These are phyloP conservation scores for Protonemura montana DNA, from an alignment of 2,888 invertebrate genomes.

Conservation along the genomic window DNA sequence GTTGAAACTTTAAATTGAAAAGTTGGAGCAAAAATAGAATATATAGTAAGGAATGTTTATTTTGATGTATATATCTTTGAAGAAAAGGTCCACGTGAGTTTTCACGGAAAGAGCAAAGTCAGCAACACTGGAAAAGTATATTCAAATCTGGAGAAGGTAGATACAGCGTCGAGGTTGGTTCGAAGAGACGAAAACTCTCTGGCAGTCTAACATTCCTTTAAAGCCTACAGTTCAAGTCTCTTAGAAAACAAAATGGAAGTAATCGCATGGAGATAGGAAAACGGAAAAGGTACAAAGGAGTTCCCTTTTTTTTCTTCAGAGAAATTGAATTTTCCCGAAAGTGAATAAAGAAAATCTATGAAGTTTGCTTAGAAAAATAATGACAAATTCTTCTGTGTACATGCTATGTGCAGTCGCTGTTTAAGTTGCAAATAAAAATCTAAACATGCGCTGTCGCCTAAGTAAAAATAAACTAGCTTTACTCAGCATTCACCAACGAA, in stretches of 20 bases:
- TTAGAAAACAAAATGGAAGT: conserved; percentile 29
- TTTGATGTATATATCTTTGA: conserved; percentile 12
- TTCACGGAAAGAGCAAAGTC: conserved; percentile 7
- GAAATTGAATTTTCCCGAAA: conserved; percentile 32
- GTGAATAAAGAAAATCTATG: conserved; percentile 20
- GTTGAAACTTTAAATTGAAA: conserved; percentile 22
- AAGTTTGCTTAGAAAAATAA: background rate
- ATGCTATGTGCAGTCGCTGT: background rate
- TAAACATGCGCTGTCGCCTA: background rate
- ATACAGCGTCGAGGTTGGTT: background rate
- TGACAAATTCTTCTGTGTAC: conserved; percentile 15
- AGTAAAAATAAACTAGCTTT: background rate
- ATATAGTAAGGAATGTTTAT: conserved; percentile 19
- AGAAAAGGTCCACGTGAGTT: conserved; percentile 1
- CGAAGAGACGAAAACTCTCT: background rate
- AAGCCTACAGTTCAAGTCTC: conserved; percentile 17
- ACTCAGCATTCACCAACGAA: background rate
- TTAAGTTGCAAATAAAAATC: background rate
- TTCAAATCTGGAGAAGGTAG: conserved; percentile 22
- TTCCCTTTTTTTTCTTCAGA: background rate
- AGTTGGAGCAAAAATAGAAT: background rate
- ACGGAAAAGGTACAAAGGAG: background rate
- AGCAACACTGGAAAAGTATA: conserved; percentile 13
- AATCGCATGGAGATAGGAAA: conserved; percentile 19
- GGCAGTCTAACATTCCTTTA: conserved; percentile 20